phyloP scores from a whole-genome alignment of 2,888 invertebrate species.

The Rugalucina vietnamica region DNA sequence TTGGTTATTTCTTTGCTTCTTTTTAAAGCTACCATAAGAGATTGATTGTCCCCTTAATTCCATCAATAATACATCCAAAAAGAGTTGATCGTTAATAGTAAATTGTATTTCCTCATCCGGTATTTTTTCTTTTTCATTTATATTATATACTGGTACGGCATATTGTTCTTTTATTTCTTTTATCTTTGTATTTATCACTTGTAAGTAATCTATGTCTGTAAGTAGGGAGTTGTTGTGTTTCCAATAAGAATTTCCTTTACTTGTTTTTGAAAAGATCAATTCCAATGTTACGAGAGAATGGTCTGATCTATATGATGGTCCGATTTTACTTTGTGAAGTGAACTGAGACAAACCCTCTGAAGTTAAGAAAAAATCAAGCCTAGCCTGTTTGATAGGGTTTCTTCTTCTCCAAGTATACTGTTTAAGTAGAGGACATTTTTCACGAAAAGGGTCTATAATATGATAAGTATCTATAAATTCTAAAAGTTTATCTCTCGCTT shows the following conservation, averaged over 20 bases:
- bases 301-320: too few species aligned
- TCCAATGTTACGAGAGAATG: background rate
- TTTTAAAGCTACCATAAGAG: constrained; percentile 23
- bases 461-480: too few species aligned
- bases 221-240: background rate
- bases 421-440: too few species aligned
- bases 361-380: too few species aligned
- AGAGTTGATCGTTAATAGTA: constrained; percentile 15
- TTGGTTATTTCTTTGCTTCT: background rate
- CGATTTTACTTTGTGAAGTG: too few species aligned
- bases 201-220: background rate
- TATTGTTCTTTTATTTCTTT: constrained; percentile 19
- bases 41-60: constrained; percentile 15
- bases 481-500: too few species aligned
- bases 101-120: constrained; percentile 20
- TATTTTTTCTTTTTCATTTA: background rate
- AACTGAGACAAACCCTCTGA: too few species aligned
- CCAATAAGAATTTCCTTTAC: background rate
- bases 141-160: background rate
- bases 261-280: background rate
- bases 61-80: constrained; percentile 22
- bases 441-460: too few species aligned
- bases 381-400: too few species aligned
- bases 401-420: too few species aligned
- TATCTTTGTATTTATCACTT: constrained; percentile 7